Base-by-base conservation (phyloP, 2,888 invertebrate species). In the Octodonta nipae region DNA sequence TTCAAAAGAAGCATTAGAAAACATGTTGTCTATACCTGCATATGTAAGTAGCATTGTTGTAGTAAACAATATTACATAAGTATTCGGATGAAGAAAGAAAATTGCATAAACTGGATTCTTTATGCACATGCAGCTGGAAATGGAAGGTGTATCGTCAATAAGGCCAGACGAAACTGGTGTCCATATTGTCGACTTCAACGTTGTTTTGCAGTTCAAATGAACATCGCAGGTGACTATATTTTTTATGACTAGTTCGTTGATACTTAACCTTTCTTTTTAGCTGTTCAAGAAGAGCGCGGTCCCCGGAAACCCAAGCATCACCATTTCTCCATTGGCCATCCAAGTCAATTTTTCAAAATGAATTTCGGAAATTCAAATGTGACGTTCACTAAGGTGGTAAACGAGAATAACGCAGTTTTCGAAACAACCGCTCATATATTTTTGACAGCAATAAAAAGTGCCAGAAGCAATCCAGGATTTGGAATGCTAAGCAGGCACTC, bases 111-210 rank as follows among this genome's bases (percentile, higher is more conserved):
- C n/a, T 20, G n/a, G 7, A 20, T 6, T 20, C 20, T 20, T 20
- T 7, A 20, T 20, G 20, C 22, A 10, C 4, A 42, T 43, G 24
- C 49, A 78, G 78, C 81, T 38, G 80, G 79, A 2, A 76, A 73
- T 37, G 78, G 79, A 8, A 66, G 66, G 36, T 88, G 87, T 52
- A 61, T 75, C 1, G 70, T 88, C 30, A 86, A 88, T 60, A 85
- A 84, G 61, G 75, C 81, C 0, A 63, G 85, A 30, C 62, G 87
- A 40, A 88, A 88, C 60, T 87, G 86, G 87, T 88, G 87, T 57
- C 85, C 87, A 0, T 78, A 75, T 49, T 88, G 87, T 52, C 68
- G 87, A 20, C 65, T 87, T 10, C 75, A 78, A 51, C 77, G 79
- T 47, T 88, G 87, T 50, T 73, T 84, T 42, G 59, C 69, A 1